Evolutionary conservation across 2,888 invertebrate genomes (phyloP).

Genomic region (Agrochola lychnidis): DNA sequence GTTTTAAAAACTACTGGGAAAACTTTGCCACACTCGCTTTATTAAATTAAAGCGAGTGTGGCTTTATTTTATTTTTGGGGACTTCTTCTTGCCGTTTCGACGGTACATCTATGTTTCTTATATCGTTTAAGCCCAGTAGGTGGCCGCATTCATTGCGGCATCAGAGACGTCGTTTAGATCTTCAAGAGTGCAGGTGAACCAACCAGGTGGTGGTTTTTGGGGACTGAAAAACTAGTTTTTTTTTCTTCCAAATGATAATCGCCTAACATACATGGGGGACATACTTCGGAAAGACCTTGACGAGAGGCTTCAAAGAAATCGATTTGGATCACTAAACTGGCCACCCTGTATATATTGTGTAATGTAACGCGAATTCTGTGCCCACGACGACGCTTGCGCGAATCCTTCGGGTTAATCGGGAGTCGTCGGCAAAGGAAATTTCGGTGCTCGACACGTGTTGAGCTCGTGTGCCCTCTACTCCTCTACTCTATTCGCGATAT

Average conservation of each 20-base stretch:
- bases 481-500: background rate
- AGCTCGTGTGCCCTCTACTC: background rate
- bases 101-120: no score
- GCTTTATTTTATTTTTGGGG: no score
- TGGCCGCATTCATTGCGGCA: no score
- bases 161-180: no score
- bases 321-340: background rate
- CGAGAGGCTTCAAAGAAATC: background rate
- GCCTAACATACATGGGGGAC: background rate
- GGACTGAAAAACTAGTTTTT: background rate
- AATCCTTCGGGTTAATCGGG: no score
- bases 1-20: background rate
- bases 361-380: background rate
- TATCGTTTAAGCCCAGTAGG: no score
- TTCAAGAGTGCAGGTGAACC: no score
- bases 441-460: background rate
- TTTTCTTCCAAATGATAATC: background rate
- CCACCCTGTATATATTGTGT: background rate
- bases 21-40: background rate
- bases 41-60: background rate
- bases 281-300: background rate
- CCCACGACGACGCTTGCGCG: background rate
- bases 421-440: background rate
- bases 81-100: no score
- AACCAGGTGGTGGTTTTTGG: background rate